A percentile compares a stretch with the other conserved stretches of the same genome.
Conservation (phyloP, 1,140 invertebrate species). For the Agrilus planipennis region DNA sequence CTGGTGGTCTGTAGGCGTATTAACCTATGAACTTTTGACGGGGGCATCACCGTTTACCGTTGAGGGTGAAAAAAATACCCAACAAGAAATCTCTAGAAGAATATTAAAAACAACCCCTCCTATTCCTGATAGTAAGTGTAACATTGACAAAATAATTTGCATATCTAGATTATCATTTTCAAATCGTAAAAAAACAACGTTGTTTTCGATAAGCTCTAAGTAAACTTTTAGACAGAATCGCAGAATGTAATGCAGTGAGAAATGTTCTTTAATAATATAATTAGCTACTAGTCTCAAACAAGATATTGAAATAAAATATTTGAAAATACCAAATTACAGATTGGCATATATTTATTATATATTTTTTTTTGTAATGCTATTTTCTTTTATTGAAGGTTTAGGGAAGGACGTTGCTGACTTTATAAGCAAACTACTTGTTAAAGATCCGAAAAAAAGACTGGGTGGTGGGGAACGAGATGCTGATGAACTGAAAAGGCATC, state of each 20-base stretch:
- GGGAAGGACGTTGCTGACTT: slow-evolving; percentile 49
- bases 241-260: too few relatives aligned
- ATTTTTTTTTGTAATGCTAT: too few relatives aligned
- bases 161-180: too few relatives aligned
- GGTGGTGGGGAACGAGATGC: slow-evolving; percentile 73
- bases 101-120: slow-evolving; percentile 80
- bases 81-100: slow-evolving; percentile 84
- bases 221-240: too few relatives aligned
- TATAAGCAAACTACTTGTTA: slow-evolving; percentile 65
- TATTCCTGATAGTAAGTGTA: slow-evolving; percentile 53
- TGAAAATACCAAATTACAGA: too few relatives aligned
- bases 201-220: too few relatives aligned
- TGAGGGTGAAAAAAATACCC: slow-evolving; percentile 82
- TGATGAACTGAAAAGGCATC: slow-evolving; percentile 72
- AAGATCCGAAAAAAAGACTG: slow-evolving; percentile 74
- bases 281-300: too few relatives aligned
- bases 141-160: not conserved
- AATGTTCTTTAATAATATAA: too few relatives aligned
- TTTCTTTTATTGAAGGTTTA: too few relatives aligned
- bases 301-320: too few relatives aligned
- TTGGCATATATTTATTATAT: too few relatives aligned
- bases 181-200: too few relatives aligned
- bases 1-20: slow-evolving; percentile 96
- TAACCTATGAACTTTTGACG: slow-evolving; percentile 93
- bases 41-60: slow-evolving; percentile 96